phyloP scores from a whole-genome alignment of 92 coral and sea anemone species.

The Paramuricea clavata region DNA sequence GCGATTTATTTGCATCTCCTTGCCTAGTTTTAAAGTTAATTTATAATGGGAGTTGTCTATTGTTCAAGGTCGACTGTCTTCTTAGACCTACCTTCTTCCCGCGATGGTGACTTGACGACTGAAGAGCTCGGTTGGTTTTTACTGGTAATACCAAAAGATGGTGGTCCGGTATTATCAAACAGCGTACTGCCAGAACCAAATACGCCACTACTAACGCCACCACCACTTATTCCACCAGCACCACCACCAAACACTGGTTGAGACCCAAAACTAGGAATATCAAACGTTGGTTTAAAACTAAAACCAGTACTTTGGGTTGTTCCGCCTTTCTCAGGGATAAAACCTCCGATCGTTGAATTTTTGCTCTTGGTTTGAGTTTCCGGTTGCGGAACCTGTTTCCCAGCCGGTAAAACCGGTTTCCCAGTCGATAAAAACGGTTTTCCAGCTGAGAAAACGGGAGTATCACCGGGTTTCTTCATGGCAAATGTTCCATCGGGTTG shows the following conservation, averaged over 20 bases:
- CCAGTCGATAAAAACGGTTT: not conserved
- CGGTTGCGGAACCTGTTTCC: not conserved
- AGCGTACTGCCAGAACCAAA: not conserved
- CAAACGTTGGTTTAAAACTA: not conserved
- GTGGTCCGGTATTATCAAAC: not conserved
- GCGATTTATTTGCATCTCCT: too few relatives aligned
- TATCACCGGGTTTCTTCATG: not conserved
- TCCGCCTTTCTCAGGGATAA: conserved; percentile 71
- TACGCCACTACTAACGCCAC: not conserved
- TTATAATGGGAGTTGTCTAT: too few relatives aligned
- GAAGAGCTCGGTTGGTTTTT: not conserved
- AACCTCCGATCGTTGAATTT: conserved; percentile 73
- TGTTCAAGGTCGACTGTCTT: too few relatives aligned
- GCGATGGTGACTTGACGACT: not conserved
- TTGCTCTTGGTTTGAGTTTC: conserved; percentile 36
- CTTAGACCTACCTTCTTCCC: conserved; percentile 11
- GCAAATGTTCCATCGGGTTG: conserved; percentile 33
- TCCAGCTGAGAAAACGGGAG: not conserved
- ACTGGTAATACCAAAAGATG: not conserved
- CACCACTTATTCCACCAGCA: not conserved
- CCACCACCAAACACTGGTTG: not conserved
- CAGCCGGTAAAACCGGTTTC: not conserved
- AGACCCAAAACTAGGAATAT: not conserved
- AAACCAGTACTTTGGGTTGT: conserved; percentile 71
- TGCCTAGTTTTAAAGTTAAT: too few relatives aligned